Base-by-base conservation (phyloP, 1,140 invertebrate species). In the Rhagoletis pomonella region DNA sequence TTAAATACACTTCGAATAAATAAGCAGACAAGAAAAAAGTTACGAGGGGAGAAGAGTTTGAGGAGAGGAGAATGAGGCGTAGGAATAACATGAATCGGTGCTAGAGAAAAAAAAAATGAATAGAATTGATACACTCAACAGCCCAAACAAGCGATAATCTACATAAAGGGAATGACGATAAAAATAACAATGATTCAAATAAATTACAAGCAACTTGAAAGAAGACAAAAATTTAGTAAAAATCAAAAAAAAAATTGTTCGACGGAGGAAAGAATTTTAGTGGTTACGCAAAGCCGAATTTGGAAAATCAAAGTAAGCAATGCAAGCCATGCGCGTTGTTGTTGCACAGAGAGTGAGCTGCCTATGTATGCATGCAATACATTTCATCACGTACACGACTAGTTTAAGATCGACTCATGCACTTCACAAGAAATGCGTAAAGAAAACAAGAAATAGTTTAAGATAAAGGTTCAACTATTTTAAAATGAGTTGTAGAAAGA, bases 181-280 rank as follows among this genome's bases (percentile, higher is more conserved):
- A 55, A 19, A 55, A 81, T 81, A 81, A 81, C 73, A 81, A 81
- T 81, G 73, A 81, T n/a, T 81, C 73, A 81, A 81, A 81, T 81
- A 81, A 81, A 81, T 81, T 81, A 81, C 47, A 55, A 29, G 47
- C 19, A 47, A 81, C 73, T 81, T 81, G 73, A 55, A 39, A 19
- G 47, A n/a, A 50, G 10, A 81, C 50, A 42, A 81, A 55, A 50
- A 50, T 29, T 29, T 0, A 29, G 29, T 29, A 29, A 29, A 29
- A 29, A 29, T 29, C 4, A 19, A 29, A 0, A 55, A 14, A 58
- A 19, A 55, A 67, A 39, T 5, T 67, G n/a, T 67, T 50, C 39
- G 19, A 12, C 39, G 19, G 64, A 73, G 69, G n/a, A 73, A 73
- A n/a, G 14, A 14, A 73, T 73, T 44, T 47, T 6, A 44, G 14